Percentiles rank a stretch among this genome's conserved stretches.
These are phyloP conservation scores for Zosterops japonicus DNA, from an alignment of 2,113 vertebrate species.

Conservation along the genomic window DNA sequence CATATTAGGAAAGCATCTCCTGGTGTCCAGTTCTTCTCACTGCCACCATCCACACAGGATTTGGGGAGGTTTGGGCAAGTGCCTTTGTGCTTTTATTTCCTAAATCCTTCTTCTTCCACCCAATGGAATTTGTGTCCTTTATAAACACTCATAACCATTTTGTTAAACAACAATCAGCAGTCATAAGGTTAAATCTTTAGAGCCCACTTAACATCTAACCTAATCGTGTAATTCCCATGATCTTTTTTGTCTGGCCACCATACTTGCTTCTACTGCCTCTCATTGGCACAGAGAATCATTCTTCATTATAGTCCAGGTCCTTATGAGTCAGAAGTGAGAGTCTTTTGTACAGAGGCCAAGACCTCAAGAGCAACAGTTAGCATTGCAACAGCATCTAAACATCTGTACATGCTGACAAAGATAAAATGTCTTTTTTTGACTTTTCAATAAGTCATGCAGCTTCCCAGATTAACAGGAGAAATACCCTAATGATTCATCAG, in stretches of 20 bases:
- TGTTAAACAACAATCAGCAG: not conserved
- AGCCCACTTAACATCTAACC: not conserved
- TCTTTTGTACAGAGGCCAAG: not conserved
- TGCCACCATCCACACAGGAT: not conserved
- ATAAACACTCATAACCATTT: not conserved
- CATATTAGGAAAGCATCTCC: not conserved
- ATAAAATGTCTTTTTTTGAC: not conserved
- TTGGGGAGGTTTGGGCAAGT: not conserved
- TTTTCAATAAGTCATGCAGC: not conserved
- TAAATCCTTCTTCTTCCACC: not conserved
- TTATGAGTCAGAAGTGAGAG: not conserved
- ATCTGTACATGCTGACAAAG: not conserved
- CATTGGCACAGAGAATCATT: not conserved
- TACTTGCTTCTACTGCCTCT: not conserved
- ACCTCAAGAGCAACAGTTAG: not conserved
- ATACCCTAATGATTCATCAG: slow-evolving; percentile 12
- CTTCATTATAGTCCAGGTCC: not conserved
- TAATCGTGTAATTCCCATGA: not conserved
- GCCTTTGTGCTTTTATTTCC: not conserved
- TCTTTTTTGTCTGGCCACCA: not conserved
- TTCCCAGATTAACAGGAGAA: not conserved
- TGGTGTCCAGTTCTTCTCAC: not conserved
- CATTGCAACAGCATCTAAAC: not conserved
- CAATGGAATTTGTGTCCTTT: not conserved
- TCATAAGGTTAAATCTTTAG: not conserved